Evolutionary conservation across 2,888 invertebrate genomes (phyloP), one percentile per base, ranked within the genome.

Genomic region (Papilio elwesi): DNA sequence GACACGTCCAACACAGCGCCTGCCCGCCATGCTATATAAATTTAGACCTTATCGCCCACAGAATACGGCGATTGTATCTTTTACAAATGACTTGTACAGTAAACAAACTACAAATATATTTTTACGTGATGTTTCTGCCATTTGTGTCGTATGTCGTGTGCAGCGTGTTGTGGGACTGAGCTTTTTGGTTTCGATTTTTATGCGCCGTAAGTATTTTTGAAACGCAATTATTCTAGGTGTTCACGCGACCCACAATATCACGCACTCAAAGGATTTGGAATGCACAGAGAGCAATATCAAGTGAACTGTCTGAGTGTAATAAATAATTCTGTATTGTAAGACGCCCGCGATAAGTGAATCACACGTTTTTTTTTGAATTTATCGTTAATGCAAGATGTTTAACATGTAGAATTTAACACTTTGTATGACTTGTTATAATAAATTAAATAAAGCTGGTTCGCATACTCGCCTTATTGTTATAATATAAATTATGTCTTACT

Each of bases 161-260:
- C 79, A 86, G 87, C 87, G 87, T 86, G 88, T 86, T 84, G 84
- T 85, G 87, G 85, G 86, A 85, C 85, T 75, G 74, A 51, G 52
- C 57, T 75, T 77, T 75, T 73, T 63, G 70, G 64, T 72, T 76
- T 74, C 64, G 66, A 73, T 75, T 77, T 75, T 74, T 74, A 55
- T 6, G 7, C 55, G 16, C 7, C 0, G 49, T 36, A 48, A 63
- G 53, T 74, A 63, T 74, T 74, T 75, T 70, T 64, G n/a, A 64
- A 36, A 51, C 36, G 16, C 51, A 51, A 63, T 67, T 55, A 70
- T 47, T 38, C 64, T 71, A 55, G 65, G 51, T 72, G 70, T 70
- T 47, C 68, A 70, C 68, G 62, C 62, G 48, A 63, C 36, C 49
- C 43, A 62, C 70, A 51, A 47, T 64, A 51, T 47, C 67, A 43